Base-by-base conservation (phyloP, 2,888 invertebrate species). In the Lasioglossum marginatum region DNA sequence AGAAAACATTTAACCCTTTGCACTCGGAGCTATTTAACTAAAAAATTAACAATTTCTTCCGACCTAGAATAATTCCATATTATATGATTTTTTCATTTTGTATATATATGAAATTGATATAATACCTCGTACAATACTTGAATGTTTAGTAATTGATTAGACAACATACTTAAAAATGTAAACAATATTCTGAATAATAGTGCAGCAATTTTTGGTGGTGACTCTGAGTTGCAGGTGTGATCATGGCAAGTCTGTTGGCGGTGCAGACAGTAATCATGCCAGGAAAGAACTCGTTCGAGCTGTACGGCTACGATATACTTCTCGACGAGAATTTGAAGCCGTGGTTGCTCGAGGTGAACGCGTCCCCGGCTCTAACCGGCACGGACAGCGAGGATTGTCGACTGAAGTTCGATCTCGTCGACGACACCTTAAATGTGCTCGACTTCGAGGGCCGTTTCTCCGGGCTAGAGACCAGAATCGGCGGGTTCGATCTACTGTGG, bases 271-370 rank as follows among this genome's bases (percentile, higher is more conserved):
- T 95, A 81, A 96, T 96, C 86, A 96, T 96, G 93, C 94, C 95
- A 31, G 96, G 90, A 92, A 95, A 95, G 81, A 96, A 97, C 91
- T 97, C 96, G 88, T 97, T 97, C 93, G 97, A 97, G 92, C 95
- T 97, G 82, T 97, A 97, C 91, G 97, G 97, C 31, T 97, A 97
- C 92, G 97, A 97, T 91, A 95, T 97, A 63, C 93, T 97, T 3
- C 93, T 97, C 37, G 96, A 96, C 92, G 94, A 94, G n/a, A 92
- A 95, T 79, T 93, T 97, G 27, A 96, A 95, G 89, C 96, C 96
- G 87, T 96, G 96, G 96, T 92, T 96, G 72, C 94, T 96, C 66
- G 96, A 97, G 94, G 96, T 96, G 77, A 97, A 97, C 93, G 96
- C 97, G 3, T 96, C 96, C 14, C 97, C 97, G 1, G 96, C 96